Percentiles rank a stretch among this genome's conserved stretches.
These are phyloP conservation scores for Phenacoccus solenopsis DNA, from an alignment of 1,140 invertebrate species.

Conservation along the genomic window DNA sequence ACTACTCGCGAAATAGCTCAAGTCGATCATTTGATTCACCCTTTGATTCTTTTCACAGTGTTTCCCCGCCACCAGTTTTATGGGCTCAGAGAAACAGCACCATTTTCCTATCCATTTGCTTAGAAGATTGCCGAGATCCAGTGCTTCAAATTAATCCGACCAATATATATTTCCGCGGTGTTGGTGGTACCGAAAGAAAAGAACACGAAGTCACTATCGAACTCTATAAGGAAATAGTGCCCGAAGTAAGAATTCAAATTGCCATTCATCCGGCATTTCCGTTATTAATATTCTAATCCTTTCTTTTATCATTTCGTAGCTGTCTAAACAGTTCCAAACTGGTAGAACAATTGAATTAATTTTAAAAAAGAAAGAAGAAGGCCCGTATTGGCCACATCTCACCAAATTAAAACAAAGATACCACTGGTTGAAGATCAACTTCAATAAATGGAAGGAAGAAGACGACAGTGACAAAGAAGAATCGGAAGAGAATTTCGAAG, in stretches of 20 bases:
- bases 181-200: conserved; percentile 72
- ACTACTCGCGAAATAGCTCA: neutral
- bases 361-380: conserved; percentile 45
- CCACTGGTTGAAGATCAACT: conserved; percentile 95
- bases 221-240: conserved; percentile 65
- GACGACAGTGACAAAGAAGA: conserved; percentile 51
- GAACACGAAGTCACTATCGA: conserved; percentile 72
- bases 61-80: conserved; percentile 52
- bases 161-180: conserved; percentile 69
- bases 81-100: conserved; percentile 79
- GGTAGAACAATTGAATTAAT: conserved; percentile 66
- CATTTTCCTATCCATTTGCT: conserved; percentile 73
- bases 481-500: conserved; percentile 41
- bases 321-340: conserved; percentile 16
- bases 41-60: neutral
- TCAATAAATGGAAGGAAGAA: conserved; percentile 94
- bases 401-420: conserved; percentile 78
- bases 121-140: conserved; percentile 81
- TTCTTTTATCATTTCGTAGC: neutral
- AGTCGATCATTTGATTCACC: neutral
- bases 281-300: neutral
- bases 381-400: conserved; percentile 74
- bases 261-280: neutral
- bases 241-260: conserved; percentile 47
- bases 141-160: conserved; percentile 67